These are phyloP conservation scores for Keiferia lycopersicella DNA, from an alignment of 2,888 invertebrate species.

Conservation along the genomic window DNA sequence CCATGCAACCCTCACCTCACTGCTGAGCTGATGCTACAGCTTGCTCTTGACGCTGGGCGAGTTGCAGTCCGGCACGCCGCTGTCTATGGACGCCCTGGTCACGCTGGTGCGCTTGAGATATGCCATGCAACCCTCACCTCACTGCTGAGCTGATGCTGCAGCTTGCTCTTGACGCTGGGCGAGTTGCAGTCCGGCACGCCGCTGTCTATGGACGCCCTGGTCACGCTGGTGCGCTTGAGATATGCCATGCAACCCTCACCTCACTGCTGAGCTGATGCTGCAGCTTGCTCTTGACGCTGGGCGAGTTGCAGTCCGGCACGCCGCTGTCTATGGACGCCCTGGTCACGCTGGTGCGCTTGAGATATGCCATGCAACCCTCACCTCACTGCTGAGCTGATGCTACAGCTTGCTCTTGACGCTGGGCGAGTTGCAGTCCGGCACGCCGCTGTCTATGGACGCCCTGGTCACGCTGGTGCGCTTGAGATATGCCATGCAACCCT, in stretches of 20 bases:
- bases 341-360: conserved; percentile 32
- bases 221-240: too few relatives aligned
- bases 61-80: conserved; percentile 53
- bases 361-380: conserved; percentile 26
- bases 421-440: conserved; percentile 58
- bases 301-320: conserved; percentile 58
- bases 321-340: conserved; percentile 32
- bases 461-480: conserved; percentile 30
- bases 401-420: conserved; percentile 57
- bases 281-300: conserved; percentile 57
- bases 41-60: conserved; percentile 60
- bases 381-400: conserved; percentile 47
- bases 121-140: conserved; percentile 34
- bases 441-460: conserved; percentile 37
- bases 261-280: conserved; percentile 49
- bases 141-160: conserved; percentile 50
- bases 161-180: conserved; percentile 57
- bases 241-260: conserved; percentile 31
- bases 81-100: conserved; percentile 23
- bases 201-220: conserved; percentile 28
- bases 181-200: conserved; percentile 57
- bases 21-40: conserved; percentile 52
- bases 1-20: conserved; percentile 33
- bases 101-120: too few relatives aligned
- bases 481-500: conserved; percentile 3